phyloP scores from a whole-genome alignment of 2,113 vertebrate species.

The Rafetus swinhoei region DNA sequence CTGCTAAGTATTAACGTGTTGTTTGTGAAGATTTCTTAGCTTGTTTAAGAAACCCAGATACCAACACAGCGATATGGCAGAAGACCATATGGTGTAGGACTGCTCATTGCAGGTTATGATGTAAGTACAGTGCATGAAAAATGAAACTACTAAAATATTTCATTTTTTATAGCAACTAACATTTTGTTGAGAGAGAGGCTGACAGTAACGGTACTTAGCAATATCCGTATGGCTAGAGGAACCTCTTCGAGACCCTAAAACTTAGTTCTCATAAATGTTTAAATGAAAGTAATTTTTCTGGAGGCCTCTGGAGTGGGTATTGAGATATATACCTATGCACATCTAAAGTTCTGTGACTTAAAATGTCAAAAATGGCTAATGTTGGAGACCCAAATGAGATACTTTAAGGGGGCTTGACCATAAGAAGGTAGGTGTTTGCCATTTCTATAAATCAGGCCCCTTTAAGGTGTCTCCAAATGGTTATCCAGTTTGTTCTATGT shows the following conservation, averaged over 20 bases:
- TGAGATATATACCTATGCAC: neutral
- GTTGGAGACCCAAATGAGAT: neutral
- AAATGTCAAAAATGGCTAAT: neutral
- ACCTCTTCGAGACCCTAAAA: neutral
- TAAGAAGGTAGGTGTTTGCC: neutral
- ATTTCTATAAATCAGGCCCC: neutral
- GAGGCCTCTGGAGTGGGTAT: neutral
- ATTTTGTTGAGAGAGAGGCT: neutral
- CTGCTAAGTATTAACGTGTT: neutral
- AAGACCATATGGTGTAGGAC: conserved; percentile 94
- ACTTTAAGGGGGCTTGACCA: neutral
- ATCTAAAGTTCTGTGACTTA: fast-evolving
- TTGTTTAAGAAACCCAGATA: conserved; percentile 92
- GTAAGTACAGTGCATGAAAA: conserved; percentile 79
- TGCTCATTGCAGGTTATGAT: conserved; percentile 97
- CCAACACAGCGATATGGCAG: conserved; percentile 96
- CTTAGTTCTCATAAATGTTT: fast-evolving
- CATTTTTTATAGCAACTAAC: neutral
- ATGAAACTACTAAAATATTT: neutral
- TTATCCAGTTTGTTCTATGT: neutral
- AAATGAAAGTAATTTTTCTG: neutral
- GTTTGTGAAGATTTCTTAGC: conserved; percentile 74
- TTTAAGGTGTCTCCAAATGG: neutral
- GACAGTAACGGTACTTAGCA: neutral
- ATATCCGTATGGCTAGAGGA: neutral